Percentiles rank a stretch among this genome's conserved stretches.
Evolutionary conservation across 2,797 vertebrate genomes (phyloP).

Genomic region (Sebastes jordani): DNA sequence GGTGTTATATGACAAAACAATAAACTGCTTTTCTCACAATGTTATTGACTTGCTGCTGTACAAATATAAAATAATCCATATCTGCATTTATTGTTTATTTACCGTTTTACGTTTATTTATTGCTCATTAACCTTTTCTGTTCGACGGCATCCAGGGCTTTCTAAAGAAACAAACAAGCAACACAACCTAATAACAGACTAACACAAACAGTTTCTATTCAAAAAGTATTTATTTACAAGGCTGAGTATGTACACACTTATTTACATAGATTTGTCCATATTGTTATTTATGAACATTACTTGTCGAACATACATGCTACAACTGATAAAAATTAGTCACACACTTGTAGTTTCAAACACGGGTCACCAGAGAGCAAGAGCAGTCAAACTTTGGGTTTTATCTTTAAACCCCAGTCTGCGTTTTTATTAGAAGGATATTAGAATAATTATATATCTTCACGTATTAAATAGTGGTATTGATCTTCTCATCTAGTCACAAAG

Average conservation of each 20-base stretch:
- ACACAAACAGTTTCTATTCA: conserved; percentile 32
- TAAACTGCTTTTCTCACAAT: too few relatives aligned
- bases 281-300: background rate
- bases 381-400: background rate
- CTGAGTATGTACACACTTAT: conserved; percentile 75
- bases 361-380: conserved; percentile 2
- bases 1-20: too few relatives aligned
- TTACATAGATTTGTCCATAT: conserved; percentile 55
- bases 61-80: too few relatives aligned
- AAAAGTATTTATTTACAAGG: conserved; percentile 81
- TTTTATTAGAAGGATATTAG: background rate
- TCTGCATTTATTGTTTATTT: too few relatives aligned
- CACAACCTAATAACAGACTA: background rate
- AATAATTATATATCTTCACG: background rate
- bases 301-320: background rate
- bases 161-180: too few relatives aligned
- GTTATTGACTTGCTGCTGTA: too few relatives aligned
- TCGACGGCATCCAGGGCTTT: too few relatives aligned
- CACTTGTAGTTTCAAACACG: background rate
- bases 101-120: too few relatives aligned
- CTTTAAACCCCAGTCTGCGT: background rate
- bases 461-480: background rate
- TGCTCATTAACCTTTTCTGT: too few relatives aligned
- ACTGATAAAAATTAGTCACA: background rate
- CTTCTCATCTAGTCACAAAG: background rate